phyloP scores from a whole-genome alignment of 2,888 invertebrate genomes.

The Hirtodrosophila histrioides region DNA sequence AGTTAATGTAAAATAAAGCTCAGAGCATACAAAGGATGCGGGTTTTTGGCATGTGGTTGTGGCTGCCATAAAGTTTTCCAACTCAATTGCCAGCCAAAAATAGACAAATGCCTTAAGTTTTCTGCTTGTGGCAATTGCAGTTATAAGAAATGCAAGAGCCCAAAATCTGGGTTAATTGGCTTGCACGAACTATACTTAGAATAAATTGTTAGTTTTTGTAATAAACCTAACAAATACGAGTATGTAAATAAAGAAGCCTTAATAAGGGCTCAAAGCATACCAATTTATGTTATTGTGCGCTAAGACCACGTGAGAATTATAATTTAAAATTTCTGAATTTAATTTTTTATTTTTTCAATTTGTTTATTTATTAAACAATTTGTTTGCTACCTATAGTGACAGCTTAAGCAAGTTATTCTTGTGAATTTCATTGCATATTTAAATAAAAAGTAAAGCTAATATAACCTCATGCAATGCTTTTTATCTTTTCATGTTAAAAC shows the following conservation, averaged over 20 bases:
- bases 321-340: too few relatives aligned
- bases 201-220: not conserved
- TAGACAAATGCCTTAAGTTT: slow-evolving; percentile 31
- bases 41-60: slow-evolving; percentile 19
- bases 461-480: too few relatives aligned
- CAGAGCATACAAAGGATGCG: slow-evolving; percentile 15
- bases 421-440: too few relatives aligned
- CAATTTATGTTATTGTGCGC: not conserved
- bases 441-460: too few relatives aligned
- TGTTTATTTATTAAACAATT: too few relatives aligned
- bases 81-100: slow-evolving; percentile 35
- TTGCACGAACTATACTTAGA: not conserved
- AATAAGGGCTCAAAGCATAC: not conserved
- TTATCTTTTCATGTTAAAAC: too few relatives aligned
- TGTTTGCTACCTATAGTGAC: too few relatives aligned
- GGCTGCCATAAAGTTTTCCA: slow-evolving; percentile 32
- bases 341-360: too few relatives aligned
- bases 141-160: slow-evolving; percentile 18
- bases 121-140: slow-evolving; percentile 11
- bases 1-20: slow-evolving; percentile 37
- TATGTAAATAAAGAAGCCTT: not conserved
- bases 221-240: not conserved
- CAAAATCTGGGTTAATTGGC: slow-evolving; percentile 24
- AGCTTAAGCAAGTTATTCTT: too few relatives aligned
- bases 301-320: not conserved